phyloP scores from a whole-genome alignment of 2,113 vertebrate species.

The Callaeas wilsoni region DNA sequence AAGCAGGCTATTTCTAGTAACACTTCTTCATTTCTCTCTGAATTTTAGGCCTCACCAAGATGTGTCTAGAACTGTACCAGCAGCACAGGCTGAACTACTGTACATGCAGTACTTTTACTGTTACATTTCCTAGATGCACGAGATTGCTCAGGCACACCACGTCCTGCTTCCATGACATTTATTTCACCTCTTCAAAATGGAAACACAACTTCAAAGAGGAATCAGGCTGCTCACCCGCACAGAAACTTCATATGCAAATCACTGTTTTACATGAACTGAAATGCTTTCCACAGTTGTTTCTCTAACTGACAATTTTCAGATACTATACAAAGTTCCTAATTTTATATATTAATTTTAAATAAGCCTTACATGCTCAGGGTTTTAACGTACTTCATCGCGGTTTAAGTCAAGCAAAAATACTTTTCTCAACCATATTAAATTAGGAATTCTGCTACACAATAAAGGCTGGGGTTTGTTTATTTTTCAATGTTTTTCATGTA shows the following conservation, averaged over 20 bases:
- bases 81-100: not conserved
- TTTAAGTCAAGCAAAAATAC: not conserved
- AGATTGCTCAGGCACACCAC: not conserved
- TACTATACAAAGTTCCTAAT: not conserved
- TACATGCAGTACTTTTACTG: not conserved
- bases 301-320: not conserved
- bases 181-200: conserved; percentile 15
- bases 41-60: not conserved
- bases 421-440: not conserved
- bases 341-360: not conserved
- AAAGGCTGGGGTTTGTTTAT: not conserved
- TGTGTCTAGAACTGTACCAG: accelerated
- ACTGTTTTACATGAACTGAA: not conserved
- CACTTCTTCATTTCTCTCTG: not conserved
- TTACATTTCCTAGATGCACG: not conserved
- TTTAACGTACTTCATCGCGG: not conserved
- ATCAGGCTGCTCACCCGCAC: not conserved
- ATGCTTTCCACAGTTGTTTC: not conserved
- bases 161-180: not conserved
- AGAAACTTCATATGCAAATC: not conserved
- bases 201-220: not conserved
- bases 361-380: not conserved
- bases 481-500: not conserved
- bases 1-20: not conserved
- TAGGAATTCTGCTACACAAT: not conserved